Evolutionary conservation across 1,140 invertebrate genomes (phyloP).

Genomic region (Lycorma delicatula): DNA sequence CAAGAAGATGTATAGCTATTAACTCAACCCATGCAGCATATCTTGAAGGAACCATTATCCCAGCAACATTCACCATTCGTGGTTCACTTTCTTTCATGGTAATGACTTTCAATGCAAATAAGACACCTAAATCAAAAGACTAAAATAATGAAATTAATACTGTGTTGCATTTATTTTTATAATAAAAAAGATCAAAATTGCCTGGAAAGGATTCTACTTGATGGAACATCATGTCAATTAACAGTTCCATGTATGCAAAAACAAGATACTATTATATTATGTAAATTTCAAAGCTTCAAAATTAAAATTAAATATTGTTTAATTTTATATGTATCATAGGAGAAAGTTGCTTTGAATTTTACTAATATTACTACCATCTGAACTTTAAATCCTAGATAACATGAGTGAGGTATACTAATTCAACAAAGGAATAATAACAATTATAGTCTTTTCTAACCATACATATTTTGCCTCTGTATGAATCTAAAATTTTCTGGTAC

Average conservation of each 20-base stretch:
- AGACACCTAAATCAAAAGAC: constrained; percentile 33
- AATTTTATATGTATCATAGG: too few species aligned
- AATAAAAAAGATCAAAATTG: neutral
- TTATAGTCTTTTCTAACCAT: too few species aligned
- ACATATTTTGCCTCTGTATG: too few species aligned
- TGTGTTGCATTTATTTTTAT: neutral
- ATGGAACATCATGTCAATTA: neutral
- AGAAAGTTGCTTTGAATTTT: too few species aligned
- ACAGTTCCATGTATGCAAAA: neutral
- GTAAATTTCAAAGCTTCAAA: neutral
- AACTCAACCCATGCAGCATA: constrained; percentile 58
- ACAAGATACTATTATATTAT: neutral
- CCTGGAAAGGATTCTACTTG: too few species aligned
- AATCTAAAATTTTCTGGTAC: too few species aligned
- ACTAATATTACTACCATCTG: too few species aligned
- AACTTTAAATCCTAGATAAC: too few species aligned
- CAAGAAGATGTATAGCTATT: constrained; percentile 54
- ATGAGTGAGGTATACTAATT: too few species aligned
- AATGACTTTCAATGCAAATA: constrained; percentile 62
- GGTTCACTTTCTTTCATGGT: constrained; percentile 42
- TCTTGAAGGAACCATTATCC: constrained; percentile 48
- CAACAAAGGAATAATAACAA: too few species aligned
- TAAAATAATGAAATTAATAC: constrained; percentile 4
- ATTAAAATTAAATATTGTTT: too few species aligned
- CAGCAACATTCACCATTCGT: constrained; percentile 40